These are phyloP conservation scores for Scomberomorus guttatus DNA, from an alignment of 2,797 vertebrate species.

Conservation along the genomic window DNA sequence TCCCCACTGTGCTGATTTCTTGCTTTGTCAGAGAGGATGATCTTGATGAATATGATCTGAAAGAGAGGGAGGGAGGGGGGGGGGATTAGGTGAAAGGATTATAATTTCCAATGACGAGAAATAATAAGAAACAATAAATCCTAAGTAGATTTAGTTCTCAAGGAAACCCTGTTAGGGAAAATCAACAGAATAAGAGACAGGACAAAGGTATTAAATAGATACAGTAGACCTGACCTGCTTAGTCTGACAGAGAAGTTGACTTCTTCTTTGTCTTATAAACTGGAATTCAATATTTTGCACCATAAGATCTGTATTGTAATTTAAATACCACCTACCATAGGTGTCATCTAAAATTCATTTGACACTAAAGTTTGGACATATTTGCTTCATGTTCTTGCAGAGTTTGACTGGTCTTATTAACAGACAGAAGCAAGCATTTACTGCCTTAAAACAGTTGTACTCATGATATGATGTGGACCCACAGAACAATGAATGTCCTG, in stretches of 20 bases:
- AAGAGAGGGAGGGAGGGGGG: slow-evolving; percentile 69
- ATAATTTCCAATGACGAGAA: slow-evolving; percentile 84
- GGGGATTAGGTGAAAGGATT: slow-evolving; percentile 85
- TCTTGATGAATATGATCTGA: slow-evolving; percentile 85
- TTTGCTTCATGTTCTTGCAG: neutral
- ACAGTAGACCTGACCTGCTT: slow-evolving; percentile 53
- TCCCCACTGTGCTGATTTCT: slow-evolving; percentile 76
- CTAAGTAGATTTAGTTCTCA: slow-evolving; percentile 88
- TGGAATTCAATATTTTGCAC: slow-evolving; percentile 1
- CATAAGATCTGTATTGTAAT: neutral
- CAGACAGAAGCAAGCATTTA: neutral
- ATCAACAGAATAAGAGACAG: slow-evolving; percentile 78
- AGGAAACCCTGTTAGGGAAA: slow-evolving; percentile 86
- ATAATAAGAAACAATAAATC: slow-evolving; percentile 88
- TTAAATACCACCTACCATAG: neutral
- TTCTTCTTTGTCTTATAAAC: slow-evolving; percentile 22
- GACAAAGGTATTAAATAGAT: slow-evolving; percentile 75
- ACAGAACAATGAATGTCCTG: too few species aligned
- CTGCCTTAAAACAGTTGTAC: neutral
- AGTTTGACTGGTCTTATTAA: neutral
- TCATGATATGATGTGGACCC: too few species aligned
- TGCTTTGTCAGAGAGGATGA: slow-evolving; percentile 81
- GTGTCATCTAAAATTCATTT: neutral
- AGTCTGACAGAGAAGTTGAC: slow-evolving; percentile 30
- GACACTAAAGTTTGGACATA: neutral